phyloP scores from a whole-genome alignment of 2,113 vertebrate genomes.

The Onychostoma macrolepis region DNA sequence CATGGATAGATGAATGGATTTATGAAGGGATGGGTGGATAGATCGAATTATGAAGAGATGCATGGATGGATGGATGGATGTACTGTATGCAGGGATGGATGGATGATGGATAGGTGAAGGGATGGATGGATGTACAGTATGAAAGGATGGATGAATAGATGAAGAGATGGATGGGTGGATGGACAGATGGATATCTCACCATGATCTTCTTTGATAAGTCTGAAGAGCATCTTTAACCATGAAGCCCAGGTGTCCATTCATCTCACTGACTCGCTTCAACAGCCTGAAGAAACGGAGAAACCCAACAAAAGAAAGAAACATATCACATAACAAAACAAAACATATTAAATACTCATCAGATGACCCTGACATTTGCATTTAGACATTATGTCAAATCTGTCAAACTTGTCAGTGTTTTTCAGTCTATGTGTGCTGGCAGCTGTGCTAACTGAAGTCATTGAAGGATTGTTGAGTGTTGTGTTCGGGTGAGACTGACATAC shows the following conservation, averaged over 20 bases:
- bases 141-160: not conserved
- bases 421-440: not conserved
- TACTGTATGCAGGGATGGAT: not conserved
- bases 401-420: not conserved
- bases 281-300: slow-evolving; percentile 72
- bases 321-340: not conserved
- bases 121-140: not conserved
- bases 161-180: not conserved
- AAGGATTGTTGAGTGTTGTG: too few species aligned
- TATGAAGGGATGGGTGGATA: too few species aligned
- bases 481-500: slow-evolving; percentile 67
- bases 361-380: not conserved
- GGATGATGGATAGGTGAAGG: not conserved
- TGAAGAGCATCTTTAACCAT: slow-evolving; percentile 86
- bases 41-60: too few species aligned
- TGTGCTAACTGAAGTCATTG: not conserved
- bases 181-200: slow-evolving; percentile 71
- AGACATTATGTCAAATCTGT: not conserved
- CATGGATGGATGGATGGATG: too few species aligned
- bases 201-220: slow-evolving; percentile 82
- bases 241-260: slow-evolving; percentile 89
- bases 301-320: not conserved
- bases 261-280: slow-evolving; percentile 86
- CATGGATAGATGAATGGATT: too few species aligned
- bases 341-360: not conserved